A percentile compares a stretch with the other conserved stretches of the same genome.
Conservation (phyloP, 2,113 vertebrate genomes). For the cattle (Bos taurus) region DNA sequence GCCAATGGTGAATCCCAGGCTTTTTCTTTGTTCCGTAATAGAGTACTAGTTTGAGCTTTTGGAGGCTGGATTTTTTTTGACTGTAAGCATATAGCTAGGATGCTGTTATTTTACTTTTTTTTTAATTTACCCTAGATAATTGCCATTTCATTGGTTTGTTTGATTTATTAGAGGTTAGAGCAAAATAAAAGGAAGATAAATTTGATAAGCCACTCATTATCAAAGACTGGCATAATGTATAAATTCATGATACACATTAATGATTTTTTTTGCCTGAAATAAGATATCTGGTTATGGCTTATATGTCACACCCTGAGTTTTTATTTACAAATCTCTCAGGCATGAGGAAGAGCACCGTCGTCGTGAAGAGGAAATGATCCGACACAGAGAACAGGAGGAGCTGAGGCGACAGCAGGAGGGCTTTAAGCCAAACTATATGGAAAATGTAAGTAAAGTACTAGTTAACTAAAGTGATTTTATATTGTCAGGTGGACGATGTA, state of each 20-base stretch:
- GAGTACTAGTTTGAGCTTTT: not conserved
- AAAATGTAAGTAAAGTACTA: conserved; percentile 88
- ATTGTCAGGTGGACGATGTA: not conserved
- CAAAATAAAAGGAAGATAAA: not conserved
- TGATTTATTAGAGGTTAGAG: not conserved
- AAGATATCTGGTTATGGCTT: not conserved
- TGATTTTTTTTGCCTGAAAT: not conserved
- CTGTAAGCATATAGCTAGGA: not conserved
- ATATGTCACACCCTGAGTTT: not conserved
- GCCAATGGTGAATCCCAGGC: not conserved
- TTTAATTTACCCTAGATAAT: not conserved
- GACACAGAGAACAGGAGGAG: conserved; percentile 95
- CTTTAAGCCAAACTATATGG: conserved; percentile 94
- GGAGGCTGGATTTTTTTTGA: not conserved
- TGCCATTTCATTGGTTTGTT: not conserved
- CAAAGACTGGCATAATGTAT: not conserved
- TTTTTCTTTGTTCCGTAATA: not conserved
- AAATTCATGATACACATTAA: not conserved
- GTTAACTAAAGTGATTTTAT: not conserved
- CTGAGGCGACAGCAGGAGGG: conserved; percentile 90
- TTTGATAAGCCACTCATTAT: not conserved
- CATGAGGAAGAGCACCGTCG: conserved; percentile 96
- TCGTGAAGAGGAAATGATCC: conserved; percentile 94
- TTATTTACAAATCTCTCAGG: conserved; percentile 69
- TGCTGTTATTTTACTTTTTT: not conserved